phyloP scores from a whole-genome alignment of 2,797 vertebrate species.

The Microcaecilia unicolor region DNA sequence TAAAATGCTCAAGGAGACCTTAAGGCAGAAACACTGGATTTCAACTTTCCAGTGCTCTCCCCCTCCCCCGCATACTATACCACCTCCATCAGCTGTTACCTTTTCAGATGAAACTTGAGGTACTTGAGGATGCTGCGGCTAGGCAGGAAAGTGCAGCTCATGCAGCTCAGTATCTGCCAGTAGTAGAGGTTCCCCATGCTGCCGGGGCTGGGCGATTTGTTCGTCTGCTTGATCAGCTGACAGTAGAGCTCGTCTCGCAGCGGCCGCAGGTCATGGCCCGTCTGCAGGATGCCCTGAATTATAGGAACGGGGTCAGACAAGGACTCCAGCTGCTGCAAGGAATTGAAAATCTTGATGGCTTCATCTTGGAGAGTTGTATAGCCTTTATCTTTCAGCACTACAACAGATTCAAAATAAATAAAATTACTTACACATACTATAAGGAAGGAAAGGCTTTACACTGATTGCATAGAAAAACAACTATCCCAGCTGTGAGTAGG shows the following conservation, averaged over 20 bases:
- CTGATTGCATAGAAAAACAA: no score
- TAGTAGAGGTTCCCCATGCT: constrained; percentile 68
- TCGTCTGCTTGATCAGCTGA: constrained; percentile 95
- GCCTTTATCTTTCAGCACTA: constrained; percentile 72
- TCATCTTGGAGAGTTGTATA: constrained; percentile 88
- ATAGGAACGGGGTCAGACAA: constrained; percentile 74
- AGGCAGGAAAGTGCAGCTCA: constrained; percentile 83
- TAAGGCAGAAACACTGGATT: no score
- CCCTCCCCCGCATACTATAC: no score
- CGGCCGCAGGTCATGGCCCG: constrained; percentile 77
- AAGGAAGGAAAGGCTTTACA: no score
- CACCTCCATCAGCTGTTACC: no score
- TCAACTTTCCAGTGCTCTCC: no score
- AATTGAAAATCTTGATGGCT: constrained; percentile 86
- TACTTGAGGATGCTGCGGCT: constrained; percentile 82
- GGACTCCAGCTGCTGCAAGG: constrained; percentile 85
- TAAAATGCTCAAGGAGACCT: no score
- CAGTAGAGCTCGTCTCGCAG: constrained; percentile 91
- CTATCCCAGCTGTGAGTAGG: no score
- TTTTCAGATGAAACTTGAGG: constrained; percentile 92
- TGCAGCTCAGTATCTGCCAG: constrained; percentile 86
- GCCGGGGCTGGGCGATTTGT: constrained; percentile 65
- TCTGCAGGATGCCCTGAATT: constrained; percentile 86
- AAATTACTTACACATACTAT: no score
- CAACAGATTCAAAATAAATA: constrained; percentile 3